phyloP scores from a whole-genome alignment of 92 coral and sea anemone species.

The Siderastrea radians region DNA sequence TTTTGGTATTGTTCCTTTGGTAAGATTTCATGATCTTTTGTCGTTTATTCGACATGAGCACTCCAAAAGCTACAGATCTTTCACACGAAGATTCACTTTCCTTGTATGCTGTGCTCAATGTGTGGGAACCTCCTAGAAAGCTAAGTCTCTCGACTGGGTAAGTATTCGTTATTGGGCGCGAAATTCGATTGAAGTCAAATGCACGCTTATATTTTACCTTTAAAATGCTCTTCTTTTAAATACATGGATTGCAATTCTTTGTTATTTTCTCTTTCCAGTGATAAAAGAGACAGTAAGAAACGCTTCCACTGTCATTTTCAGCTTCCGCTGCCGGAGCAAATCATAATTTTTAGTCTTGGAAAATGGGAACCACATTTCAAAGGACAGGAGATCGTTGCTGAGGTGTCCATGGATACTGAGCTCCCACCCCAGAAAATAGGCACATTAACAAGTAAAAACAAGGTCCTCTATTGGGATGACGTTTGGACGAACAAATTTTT shows the following conservation, averaged over 20 bases:
- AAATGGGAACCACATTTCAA: slow-evolving; percentile 75
- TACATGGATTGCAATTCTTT: neutral
- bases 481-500: slow-evolving; percentile 80
- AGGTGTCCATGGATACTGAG: slow-evolving; percentile 82
- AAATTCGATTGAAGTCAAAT: neutral
- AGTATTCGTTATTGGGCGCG: neutral
- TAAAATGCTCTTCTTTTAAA: neutral
- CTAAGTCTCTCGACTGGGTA: slow-evolving; percentile 26
- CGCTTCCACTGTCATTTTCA: slow-evolving; percentile 85
- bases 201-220: neutral
- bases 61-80: slow-evolving; percentile 34
- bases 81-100: slow-evolving; percentile 45
- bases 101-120: slow-evolving; percentile 76
- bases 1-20: neutral
- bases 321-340: slow-evolving; percentile 90
- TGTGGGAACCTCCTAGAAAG: slow-evolving; percentile 75
- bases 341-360: slow-evolving; percentile 88
- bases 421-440: slow-evolving; percentile 83
- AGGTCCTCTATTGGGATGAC: slow-evolving; percentile 81
- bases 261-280: slow-evolving; percentile 48
- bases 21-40: slow-evolving; percentile 56
- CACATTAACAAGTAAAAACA: slow-evolving; percentile 59
- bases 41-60: slow-evolving; percentile 73
- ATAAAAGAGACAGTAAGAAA: slow-evolving; percentile 49
- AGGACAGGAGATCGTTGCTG: slow-evolving; percentile 63